A percentile compares a stretch with the other conserved stretches of the same genome.
Evolutionary conservation across 2,113 vertebrate genomes (phyloP).

Genomic region (human): GRCh38 chr11:10524501-10525000

Average conservation of each 20-base stretch:
- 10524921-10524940: conserved; percentile 8
- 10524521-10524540: conserved; percentile 72
- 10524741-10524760: not conserved
- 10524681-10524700: conserved; percentile 57
- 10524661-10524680: conserved; percentile 75
- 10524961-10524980: not conserved
- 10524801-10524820: conserved; percentile 28
- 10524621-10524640: conserved; percentile 78
- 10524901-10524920: not conserved
- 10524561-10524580: conserved; percentile 73
- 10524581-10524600: conserved; percentile 77
- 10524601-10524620: conserved; percentile 72
- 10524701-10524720: conserved; percentile 73
- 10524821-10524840: not conserved
- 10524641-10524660: conserved; percentile 75
- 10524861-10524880: not conserved
- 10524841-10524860: conserved; percentile 23
- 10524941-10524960: not conserved
- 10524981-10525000: too few species aligned
- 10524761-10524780: not conserved
- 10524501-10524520: conserved; percentile 72
- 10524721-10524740: conserved; percentile 41
- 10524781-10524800: conserved; percentile 14
- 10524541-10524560: conserved; percentile 69
- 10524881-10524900: not conserved